Conservation (phyloP, 2,113 vertebrate genomes). For the Pantherophis guttatus region DNA sequence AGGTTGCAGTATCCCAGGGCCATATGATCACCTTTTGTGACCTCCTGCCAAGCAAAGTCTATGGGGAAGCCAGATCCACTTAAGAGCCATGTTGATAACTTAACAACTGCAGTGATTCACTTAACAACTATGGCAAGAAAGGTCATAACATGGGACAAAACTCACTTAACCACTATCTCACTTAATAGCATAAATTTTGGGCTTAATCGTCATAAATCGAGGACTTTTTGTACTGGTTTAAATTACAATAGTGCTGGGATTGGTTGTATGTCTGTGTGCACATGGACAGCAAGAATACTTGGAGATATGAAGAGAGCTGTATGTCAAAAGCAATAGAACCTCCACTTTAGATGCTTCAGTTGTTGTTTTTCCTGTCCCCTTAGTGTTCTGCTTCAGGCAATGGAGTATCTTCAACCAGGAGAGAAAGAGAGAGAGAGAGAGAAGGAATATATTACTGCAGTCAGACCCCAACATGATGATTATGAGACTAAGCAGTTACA, state of each 20-base stretch:
- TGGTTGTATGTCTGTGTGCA: neutral
- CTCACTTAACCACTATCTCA: neutral
- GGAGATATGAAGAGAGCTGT: neutral
- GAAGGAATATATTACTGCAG: neutral
- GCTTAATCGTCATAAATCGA: neutral
- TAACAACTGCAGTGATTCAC: neutral
- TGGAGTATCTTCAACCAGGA: neutral
- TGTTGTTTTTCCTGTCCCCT: neutral
- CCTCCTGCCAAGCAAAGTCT: neutral
- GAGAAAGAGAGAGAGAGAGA: too few relatives aligned
- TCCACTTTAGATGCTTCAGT: neutral
- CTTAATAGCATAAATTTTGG: neutral
- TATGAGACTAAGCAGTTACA: neutral
- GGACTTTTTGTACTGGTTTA: neutral
- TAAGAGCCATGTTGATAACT: neutral
- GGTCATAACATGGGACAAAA: neutral
- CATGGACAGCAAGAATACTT: neutral
- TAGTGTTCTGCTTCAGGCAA: neutral
- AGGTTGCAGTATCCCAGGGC: neutral
- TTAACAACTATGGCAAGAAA: neutral
- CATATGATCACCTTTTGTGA: neutral
- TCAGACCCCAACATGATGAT: neutral
- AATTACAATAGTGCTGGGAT: neutral
- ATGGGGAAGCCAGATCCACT: neutral
- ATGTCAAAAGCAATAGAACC: neutral